Conservation (phyloP, 37 sponge, comb jelly and placozoan species). For the Ianthella basta region DNA sequence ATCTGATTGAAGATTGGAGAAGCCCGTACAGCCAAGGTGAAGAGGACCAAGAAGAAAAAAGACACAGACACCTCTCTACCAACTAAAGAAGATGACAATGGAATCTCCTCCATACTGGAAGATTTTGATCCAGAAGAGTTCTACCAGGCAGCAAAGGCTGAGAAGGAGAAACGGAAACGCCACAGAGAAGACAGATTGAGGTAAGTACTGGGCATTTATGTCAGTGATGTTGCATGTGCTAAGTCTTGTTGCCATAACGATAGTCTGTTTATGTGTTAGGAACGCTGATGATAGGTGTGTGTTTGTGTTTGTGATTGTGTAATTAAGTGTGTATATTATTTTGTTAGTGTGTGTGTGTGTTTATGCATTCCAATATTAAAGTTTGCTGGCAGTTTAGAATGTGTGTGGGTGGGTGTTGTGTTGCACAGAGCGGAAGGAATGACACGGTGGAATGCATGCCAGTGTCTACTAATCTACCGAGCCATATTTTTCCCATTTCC, state of each 20-base stretch:
- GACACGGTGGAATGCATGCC: too few species aligned
- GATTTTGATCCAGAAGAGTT: conserved; percentile 55
- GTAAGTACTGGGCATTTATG: not conserved
- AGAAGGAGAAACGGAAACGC: conserved; percentile 34
- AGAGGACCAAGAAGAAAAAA: conserved; percentile 13
- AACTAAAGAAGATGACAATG: not conserved
- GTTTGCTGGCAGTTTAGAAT: too few species aligned
- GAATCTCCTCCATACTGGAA: not conserved
- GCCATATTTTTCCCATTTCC: too few species aligned
- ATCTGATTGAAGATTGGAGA: not conserved
- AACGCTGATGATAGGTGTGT: conserved; percentile 5
- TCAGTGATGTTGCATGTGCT: too few species aligned
- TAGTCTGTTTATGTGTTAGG: not conserved
- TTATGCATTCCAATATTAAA: too few species aligned
- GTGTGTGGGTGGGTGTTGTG: too few species aligned
- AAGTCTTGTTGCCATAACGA: too few species aligned
- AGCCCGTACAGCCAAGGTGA: not conserved
- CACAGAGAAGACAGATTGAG: conserved; percentile 32
- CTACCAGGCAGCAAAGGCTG: conserved; percentile 47
- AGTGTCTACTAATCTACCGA: too few species aligned
- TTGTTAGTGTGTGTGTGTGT: too few species aligned
- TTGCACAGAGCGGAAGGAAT: too few species aligned
- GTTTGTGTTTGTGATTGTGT: conserved; percentile 14
- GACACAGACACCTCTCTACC: conserved; percentile 7
- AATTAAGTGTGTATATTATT: not conserved